Conservation (phyloP, 1,140 invertebrate species). For the Trachymyrmex septentrionalis region DNA sequence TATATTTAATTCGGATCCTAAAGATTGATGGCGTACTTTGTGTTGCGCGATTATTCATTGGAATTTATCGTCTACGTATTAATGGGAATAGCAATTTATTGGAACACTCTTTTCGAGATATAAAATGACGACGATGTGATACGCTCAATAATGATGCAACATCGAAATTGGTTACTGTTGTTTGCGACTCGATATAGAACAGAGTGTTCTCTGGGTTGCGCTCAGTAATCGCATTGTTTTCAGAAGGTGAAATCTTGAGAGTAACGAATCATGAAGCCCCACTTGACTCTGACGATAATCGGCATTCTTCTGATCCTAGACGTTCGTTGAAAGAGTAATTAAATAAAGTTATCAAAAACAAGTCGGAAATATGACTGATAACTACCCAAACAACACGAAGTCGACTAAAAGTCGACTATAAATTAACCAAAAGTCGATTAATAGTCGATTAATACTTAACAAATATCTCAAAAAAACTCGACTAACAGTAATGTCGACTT, state of each 20-base stretch:
- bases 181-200: constrained; percentile 35
- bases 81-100: constrained; percentile 51
- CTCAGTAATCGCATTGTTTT: constrained; percentile 31
- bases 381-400: not conserved
- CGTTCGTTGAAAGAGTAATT: constrained; percentile 78
- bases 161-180: constrained; percentile 25
- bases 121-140: constrained; percentile 20
- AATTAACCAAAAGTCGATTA: too few relatives aligned
- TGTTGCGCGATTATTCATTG: not conserved
- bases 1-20: not conserved
- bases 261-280: constrained; percentile 13
- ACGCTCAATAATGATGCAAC: not conserved
- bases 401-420: too few relatives aligned
- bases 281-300: constrained; percentile 37
- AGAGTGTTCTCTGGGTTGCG: not conserved
- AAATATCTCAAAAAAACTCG: too few relatives aligned
- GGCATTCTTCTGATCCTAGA: constrained; percentile 70
- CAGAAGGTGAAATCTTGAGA: constrained; percentile 20
- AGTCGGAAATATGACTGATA: not conserved
- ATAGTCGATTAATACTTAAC: too few relatives aligned
- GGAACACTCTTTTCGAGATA: constrained; percentile 18
- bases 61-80: not conserved
- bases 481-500: too few relatives aligned
- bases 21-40: not conserved
- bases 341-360: constrained; percentile 38